Evolutionary conservation across 2,888 invertebrate species (phyloP), one percentile per base, ranked within the genome.

Genomic region (Thalpophila matura): DNA sequence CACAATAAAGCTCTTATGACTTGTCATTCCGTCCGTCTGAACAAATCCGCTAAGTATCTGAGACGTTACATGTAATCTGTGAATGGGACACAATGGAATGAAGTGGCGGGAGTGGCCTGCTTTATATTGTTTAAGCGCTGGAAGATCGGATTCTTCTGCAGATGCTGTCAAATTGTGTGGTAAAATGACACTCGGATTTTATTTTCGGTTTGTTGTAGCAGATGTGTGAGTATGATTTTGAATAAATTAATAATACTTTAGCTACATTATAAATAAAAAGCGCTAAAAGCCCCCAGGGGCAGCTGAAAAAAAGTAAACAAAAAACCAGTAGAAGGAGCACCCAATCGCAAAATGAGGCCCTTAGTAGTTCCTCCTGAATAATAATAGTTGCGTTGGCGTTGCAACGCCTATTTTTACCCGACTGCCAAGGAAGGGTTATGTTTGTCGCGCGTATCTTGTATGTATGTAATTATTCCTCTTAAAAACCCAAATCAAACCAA

Each of bases 1-100:
- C 74, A 63, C 64, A 77, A 79, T 75, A 82, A 76, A 74, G 67
- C 64, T 63, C 83, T 81, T 75, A 76, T 65, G 77, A 75, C 75
- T 69, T 71, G 86, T 82, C 85, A 81, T 79, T 76, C 66, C 49
- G 59, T 68, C 58, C 69, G 67, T 71, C 70, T 47, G 65, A 65
- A 62, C 58, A 67, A 65, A 77, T 70, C 68, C 57, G 55, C 59
- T 64, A 42, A 74, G 69, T 64, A 81, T 82, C 78, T 72, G 40
- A 67, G 54, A 75, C 74, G 67, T 83, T 75, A 78, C 71, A 53
- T 79, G 71, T 76, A 79, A 70, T 74, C 74, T 65, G 68, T 59
- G 64, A 45, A 63, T 43, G 38, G 43, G 56, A 74, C 71, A 79
- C 74, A 79, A 77, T 77, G 69, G 53, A 55, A 40, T 65, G 59